A percentile compares a stretch with the other conserved stretches of the same genome.
Conservation (phyloP, 2,113 vertebrate genomes). For the Paradisaea rubra region DNA sequence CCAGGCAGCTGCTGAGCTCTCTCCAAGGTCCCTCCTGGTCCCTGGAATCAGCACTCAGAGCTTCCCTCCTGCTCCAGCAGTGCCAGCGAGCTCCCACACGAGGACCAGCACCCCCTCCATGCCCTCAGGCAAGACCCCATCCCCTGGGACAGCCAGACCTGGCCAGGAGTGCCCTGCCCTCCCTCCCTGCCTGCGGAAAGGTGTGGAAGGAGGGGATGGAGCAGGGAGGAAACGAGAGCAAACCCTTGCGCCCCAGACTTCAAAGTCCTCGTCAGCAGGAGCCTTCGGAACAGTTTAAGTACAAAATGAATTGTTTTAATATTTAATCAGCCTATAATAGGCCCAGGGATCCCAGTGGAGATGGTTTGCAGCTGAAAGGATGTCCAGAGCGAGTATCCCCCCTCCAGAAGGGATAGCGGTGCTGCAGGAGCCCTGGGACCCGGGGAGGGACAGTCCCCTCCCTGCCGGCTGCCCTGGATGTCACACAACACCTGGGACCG, state of each 20-base stretch:
- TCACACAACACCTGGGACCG: rapidly evolving
- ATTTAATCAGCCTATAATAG: constrained; percentile 71
- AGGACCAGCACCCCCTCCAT: neutral
- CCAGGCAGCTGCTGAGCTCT: neutral
- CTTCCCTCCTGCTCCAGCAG: neutral
- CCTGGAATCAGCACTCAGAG: neutral
- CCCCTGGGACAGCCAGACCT: neutral
- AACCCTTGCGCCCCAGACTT: constrained; percentile 15
- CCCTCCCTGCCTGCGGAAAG: neutral
- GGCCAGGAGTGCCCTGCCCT: neutral
- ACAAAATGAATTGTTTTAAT: constrained; percentile 76
- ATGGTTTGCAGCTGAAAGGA: constrained; percentile 10
- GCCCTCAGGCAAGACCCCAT: neutral
- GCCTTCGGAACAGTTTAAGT: constrained; percentile 69
- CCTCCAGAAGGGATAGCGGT: neutral
- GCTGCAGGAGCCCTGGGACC: neutral
- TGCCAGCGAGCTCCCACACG: neutral
- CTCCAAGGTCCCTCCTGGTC: neutral
- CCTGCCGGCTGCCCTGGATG: rapidly evolving
- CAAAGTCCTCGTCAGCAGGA: constrained; percentile 57
- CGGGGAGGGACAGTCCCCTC: neutral
- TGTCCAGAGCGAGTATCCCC: neutral
- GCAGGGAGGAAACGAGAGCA: neutral
- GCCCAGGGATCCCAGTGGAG: constrained; percentile 44
- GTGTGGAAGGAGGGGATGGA: neutral